phyloP scores from a whole-genome alignment of 2,797 vertebrate genomes.

The Arremon brunneinucha region DNA sequence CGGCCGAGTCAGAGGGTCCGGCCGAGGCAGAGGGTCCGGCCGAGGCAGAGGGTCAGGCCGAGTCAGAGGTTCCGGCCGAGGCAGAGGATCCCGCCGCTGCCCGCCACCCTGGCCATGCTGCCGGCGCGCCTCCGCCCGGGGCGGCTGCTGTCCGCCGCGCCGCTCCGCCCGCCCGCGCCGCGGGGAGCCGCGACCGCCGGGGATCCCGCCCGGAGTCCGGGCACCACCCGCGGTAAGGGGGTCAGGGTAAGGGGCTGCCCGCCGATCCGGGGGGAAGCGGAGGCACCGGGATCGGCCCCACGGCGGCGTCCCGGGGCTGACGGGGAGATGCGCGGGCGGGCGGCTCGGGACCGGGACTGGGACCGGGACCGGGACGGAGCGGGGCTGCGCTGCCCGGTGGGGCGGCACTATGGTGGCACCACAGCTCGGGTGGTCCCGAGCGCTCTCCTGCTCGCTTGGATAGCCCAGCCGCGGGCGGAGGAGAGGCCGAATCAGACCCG shows the following conservation, averaged over 20 bases:
- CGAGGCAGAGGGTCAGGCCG: too few relatives aligned
- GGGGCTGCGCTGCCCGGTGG: not conserved
- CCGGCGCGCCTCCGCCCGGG: not conserved
- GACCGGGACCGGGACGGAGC: not conserved
- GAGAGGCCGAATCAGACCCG: accelerated
- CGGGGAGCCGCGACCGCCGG: not conserved
- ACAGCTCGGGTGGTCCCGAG: not conserved
- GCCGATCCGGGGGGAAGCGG: too few relatives aligned
- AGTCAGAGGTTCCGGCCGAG: not conserved
- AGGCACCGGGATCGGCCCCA: not conserved
- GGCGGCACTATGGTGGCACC: not conserved
- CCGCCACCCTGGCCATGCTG: not conserved
- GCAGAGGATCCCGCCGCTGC: not conserved
- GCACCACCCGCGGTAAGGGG: not conserved
- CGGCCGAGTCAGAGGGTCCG: too few relatives aligned
- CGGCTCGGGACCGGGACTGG: not conserved
- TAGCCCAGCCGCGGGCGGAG: not conserved
- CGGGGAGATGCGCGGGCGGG: not conserved
- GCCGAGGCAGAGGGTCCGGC: not conserved
- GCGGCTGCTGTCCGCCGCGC: not conserved
- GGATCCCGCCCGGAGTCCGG: not conserved
- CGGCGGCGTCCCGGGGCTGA: too few relatives aligned
- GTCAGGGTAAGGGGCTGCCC: not conserved
- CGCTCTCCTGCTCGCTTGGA: not conserved
- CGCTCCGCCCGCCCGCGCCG: not conserved